Evolutionary conservation across 2,888 invertebrate genomes (phyloP).

Genomic region (Sarcophaga variegata): DNA sequence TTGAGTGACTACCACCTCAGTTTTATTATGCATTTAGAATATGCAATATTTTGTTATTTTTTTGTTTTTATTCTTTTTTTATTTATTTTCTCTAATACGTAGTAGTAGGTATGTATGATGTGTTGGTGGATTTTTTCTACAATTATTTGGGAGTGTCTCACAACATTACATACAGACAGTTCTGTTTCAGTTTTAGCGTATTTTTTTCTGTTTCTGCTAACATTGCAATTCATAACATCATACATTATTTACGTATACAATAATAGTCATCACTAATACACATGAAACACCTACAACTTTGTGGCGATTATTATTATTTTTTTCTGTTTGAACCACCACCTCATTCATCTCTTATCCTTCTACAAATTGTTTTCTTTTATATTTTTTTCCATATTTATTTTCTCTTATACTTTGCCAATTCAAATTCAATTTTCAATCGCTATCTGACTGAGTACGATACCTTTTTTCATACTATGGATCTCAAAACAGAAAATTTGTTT

Average conservation of each 20-base stretch:
- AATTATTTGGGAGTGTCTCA: conserved; percentile 46
- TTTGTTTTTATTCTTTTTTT: not conserved
- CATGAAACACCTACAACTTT: too few relatives aligned
- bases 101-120: not conserved
- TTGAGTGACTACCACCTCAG: not conserved
- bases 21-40: conserved; percentile 18
- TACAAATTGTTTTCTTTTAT: not conserved
- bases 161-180: conserved; percentile 31
- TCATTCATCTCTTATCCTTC: not conserved
- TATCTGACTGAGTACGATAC: too few relatives aligned
- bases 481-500: too few relatives aligned
- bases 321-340: not conserved
- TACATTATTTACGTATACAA: too few relatives aligned
- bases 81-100: conserved; percentile 8
- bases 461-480: too few relatives aligned
- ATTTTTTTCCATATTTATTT: not conserved
- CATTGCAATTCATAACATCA: not conserved
- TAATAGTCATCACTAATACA: too few relatives aligned
- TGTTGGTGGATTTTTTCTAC: conserved; percentile 30
- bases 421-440: too few relatives aligned
- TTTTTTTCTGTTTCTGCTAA: not conserved
- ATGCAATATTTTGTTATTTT: conserved; percentile 3
- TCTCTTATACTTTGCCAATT: too few relatives aligned
- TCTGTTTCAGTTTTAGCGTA: not conserved
- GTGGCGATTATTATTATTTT: too few relatives aligned